Conservation (phyloP, 1,140 invertebrate species). For the Dinoponera quadriceps region DNA sequence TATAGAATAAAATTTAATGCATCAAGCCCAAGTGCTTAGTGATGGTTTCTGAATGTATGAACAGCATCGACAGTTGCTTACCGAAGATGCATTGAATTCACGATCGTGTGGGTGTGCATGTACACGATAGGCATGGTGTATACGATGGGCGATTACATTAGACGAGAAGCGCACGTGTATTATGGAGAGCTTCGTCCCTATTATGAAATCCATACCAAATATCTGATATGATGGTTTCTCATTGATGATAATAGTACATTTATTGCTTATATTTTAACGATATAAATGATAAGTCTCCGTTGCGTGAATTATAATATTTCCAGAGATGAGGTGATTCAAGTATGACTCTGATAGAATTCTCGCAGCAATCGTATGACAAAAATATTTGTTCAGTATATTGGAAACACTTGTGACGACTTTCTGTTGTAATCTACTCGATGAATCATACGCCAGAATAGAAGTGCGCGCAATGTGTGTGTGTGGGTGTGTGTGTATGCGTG, state of each 20-base stretch:
- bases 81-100: slow-evolving; percentile 28
- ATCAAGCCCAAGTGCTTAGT: background rate
- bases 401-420: slow-evolving; percentile 6
- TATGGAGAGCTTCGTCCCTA: slow-evolving; percentile 63
- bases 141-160: slow-evolving; percentile 51
- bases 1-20: slow-evolving; percentile 13
- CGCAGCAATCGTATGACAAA: slow-evolving; percentile 27
- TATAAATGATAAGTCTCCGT: background rate
- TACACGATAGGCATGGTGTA: slow-evolving; percentile 38
- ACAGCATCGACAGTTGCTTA: slow-evolving; percentile 22
- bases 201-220: slow-evolving; percentile 70
- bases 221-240: slow-evolving; percentile 49
- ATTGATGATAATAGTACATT: slow-evolving; percentile 36
- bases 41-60: background rate
- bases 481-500: no score
- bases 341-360: background rate
- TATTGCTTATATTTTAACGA: slow-evolving; percentile 40
- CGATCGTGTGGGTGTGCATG: background rate
- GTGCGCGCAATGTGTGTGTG: no score
- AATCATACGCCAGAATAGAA: slow-evolving; percentile 29
- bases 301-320: slow-evolving; percentile 3
- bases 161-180: slow-evolving; percentile 60
- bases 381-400: slow-evolving; percentile 32
- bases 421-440: slow-evolving; percentile 22
- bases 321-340: background rate